Evolutionary conservation across 2,888 invertebrate species (phyloP), one percentile per base, ranked within the genome.

Genomic region (Silvanus unidentatus): DNA sequence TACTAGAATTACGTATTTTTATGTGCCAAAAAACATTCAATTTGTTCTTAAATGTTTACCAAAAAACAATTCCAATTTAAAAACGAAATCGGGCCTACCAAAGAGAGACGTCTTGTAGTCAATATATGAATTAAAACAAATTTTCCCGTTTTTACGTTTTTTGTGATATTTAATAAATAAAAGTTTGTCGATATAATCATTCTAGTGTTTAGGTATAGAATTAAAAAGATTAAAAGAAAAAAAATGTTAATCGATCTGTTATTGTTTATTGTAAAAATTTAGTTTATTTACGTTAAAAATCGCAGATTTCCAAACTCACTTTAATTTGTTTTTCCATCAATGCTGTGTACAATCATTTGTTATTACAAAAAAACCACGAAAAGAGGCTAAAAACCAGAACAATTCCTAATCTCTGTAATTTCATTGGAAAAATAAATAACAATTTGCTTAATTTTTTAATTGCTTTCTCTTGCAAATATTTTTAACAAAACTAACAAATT

Each of bases 301-400:
- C 8, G 4, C 8, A 22, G 8, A 22, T 22, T 22, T 5, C 3
- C 8, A 8, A 8, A 22, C 8, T 22, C 22, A n/a, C 22, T 5
- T 22, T 5, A 22, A 22, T 22, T 22, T 22, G 22, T 5, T 32
- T 37, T 13, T 13, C 15, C n/a, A 35, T 37, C 37, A 12, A 15
- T 59, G 64, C 64, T 66, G 57, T 66, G 65, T 65, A 65, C 65
- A 65, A 64, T 65, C 63, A 65, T 64, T 62, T 59, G 50, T 55
- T 58, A 49, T 50, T 48, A 49, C 45, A 22, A 22, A 22, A 22
- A 22, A 22, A 22, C 22, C 22, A 22, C 8, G 4, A 22, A 22
- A 22, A 22, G 22, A 8, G 22, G 8, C 22, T 22, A 5, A 5
- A 22, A 5, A 3, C 8, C 22, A 22, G 3, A 5, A 3, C 3